These are phyloP conservation scores for Theocolax elegans DNA, from an alignment of 1,140 invertebrate species.

Conservation along the genomic window DNA sequence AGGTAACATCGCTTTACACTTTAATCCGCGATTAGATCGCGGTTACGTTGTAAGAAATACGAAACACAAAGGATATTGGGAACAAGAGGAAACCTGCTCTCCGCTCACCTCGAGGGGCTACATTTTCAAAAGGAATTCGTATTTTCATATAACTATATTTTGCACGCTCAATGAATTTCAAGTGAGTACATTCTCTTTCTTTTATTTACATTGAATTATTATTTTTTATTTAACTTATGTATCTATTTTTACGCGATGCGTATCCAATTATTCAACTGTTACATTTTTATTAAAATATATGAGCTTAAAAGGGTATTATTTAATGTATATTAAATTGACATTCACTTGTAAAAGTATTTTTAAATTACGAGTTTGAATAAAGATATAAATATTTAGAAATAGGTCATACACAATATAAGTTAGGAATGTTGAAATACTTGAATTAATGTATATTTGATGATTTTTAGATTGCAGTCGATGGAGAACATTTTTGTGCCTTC, in stretches of 20 bases:
- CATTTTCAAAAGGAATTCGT: constrained; percentile 55
- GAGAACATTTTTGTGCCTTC: constrained; percentile 78
- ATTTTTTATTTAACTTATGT: too few species aligned
- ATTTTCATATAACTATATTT: constrained; percentile 61
- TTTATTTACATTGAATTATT: too few species aligned
- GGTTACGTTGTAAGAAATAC: constrained; percentile 83
- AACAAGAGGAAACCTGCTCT: constrained; percentile 76
- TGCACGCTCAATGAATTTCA: constrained; percentile 59
- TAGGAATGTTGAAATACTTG: too few species aligned
- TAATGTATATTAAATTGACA: too few species aligned
- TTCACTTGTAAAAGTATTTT: too few species aligned
- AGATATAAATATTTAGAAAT: too few species aligned
- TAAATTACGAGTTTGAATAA: too few species aligned
- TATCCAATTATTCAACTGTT: not conserved
- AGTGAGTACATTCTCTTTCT: constrained; percentile 44
- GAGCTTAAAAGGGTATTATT: too few species aligned
- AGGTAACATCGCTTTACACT: constrained; percentile 80
- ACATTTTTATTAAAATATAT: not conserved
- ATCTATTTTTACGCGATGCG: not conserved
- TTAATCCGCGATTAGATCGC: constrained; percentile 80
- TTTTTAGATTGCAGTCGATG: constrained; percentile 75
- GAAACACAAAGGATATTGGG: constrained; percentile 73
- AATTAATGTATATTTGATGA: too few species aligned
- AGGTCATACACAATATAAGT: too few species aligned
- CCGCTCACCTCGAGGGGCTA: constrained; percentile 50